phyloP scores from a whole-genome alignment of 2,888 invertebrate species.

The Calliscelio sp. region DNA sequence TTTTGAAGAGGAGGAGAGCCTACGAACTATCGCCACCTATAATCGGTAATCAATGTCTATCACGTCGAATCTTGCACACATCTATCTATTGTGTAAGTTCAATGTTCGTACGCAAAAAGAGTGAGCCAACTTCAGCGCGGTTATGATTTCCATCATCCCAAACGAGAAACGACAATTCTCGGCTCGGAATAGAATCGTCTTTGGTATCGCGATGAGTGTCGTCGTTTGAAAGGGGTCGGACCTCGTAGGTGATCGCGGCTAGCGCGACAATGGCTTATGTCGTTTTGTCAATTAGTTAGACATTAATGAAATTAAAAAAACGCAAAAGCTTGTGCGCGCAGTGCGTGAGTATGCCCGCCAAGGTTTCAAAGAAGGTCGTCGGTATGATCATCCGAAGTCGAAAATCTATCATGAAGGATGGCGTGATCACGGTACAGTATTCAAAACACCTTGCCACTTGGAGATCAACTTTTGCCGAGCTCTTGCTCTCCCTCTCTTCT shows the following conservation, averaged over 20 bases:
- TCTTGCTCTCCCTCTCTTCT: too few species aligned
- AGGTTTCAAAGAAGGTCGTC: conserved; percentile 93
- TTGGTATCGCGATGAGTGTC: conserved; percentile 45
- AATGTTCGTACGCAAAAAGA: too few species aligned
- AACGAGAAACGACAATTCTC: conserved; percentile 36
- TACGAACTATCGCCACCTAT: too few species aligned
- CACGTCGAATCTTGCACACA: too few species aligned
- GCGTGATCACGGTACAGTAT: conserved; percentile 92
- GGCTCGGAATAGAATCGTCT: conserved; percentile 29
- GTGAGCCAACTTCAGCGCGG: conserved; percentile 37
- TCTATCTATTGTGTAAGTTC: too few species aligned
- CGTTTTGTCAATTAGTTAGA: conserved; percentile 64
- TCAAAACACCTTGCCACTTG: too few species aligned
- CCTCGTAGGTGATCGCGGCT: conserved; percentile 31
- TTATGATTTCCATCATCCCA: conserved; percentile 52
- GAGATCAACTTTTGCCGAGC: too few species aligned
- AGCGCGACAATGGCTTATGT: conserved; percentile 70
- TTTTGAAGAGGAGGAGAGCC: too few species aligned
- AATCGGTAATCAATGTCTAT: too few species aligned
- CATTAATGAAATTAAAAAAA: conserved; percentile 85
- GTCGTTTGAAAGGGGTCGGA: conserved; percentile 29
- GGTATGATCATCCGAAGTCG: conserved; percentile 95
- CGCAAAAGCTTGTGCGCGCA: conserved; percentile 85
- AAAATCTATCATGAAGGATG: conserved; percentile 95
- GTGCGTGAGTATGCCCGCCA: conserved; percentile 88